Evolutionary conservation across 2,113 vertebrate genomes (phyloP), one percentile per base, ranked within the genome.

Genomic region (Chaenogobius annularis): DNA sequence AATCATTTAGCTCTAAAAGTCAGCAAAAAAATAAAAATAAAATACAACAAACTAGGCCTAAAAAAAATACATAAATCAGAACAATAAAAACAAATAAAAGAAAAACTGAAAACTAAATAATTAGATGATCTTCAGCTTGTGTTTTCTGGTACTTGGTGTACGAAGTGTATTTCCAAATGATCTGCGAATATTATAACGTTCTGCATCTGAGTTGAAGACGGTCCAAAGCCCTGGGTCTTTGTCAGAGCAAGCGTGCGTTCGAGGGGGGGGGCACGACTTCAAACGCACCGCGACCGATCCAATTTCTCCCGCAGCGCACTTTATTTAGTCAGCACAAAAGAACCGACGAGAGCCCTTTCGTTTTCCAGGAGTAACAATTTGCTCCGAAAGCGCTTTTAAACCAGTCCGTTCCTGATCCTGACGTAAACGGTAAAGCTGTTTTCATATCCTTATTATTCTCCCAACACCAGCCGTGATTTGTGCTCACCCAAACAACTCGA

Each of bases 311-410:
- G 12, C 59, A 20, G 65, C 73, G 76, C 80, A 70, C 74, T 74
- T 68, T 22, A 54, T 44, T 73, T 68, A 56, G 77, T 79, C 71
- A 44, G 68, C 78, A 13, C 74, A 77, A 66, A n/a, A 84, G 78
- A 79, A 5, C 59, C 5, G 37, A n/a, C 77, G 78, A 74, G 70
- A 67, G 67, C 46, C 37, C 22, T 79, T 75, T 84, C 74, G 77
- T 78, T 80, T 83, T 78, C 62, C 73, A 76, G 84, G 73, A 77
- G 50, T 62, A 73, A 26, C 74, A 52, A 72, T 85, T 85, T 81
- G 66, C 54, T 68, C 52, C 40, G 7, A 81, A 83, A 81, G 77
- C 79, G 13, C 74, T 77, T 83, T 69, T 10, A 26, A 17, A 43
- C 15, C 0, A 14, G 55, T 43, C 69, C 35, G 17, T 59, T 74